Conservation (phyloP, 2,797 vertebrate genomes). For the Sebastolobus altivelis region DNA sequence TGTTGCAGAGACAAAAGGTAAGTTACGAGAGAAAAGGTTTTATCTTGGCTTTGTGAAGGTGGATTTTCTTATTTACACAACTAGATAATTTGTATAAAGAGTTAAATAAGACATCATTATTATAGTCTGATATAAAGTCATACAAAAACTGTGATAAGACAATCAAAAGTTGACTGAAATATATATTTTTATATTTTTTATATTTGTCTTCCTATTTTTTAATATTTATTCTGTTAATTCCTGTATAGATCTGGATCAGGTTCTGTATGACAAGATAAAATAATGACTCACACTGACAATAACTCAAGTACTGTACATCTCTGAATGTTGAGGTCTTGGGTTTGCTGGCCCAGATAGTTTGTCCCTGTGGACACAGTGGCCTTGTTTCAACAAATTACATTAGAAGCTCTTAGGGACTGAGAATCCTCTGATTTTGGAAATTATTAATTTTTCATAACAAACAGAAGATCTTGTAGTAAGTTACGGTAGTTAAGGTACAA, state of each 20-base stretch:
- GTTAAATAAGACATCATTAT: not conserved
- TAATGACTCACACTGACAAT: constrained; percentile 32
- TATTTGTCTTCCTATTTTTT: too few species aligned
- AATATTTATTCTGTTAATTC: not conserved
- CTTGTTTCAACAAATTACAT: constrained; percentile 81
- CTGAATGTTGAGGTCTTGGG: constrained; percentile 42
- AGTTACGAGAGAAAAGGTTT: constrained; percentile 27
- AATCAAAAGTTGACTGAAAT: not conserved
- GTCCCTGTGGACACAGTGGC: constrained; percentile 70
- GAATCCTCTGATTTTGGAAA: constrained; percentile 43
- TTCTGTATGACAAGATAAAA: not conserved
- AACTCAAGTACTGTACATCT: constrained; percentile 51
- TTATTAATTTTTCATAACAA: not conserved
- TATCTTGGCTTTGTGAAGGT: not conserved
- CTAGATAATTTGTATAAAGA: not conserved
- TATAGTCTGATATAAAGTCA: not conserved
- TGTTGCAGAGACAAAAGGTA: constrained; percentile 57
- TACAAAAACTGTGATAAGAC: not conserved
- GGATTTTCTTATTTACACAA: not conserved
- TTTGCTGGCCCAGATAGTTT: constrained; percentile 72
- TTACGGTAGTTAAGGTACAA: not conserved
- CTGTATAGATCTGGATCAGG: not conserved
- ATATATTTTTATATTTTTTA: too few species aligned
- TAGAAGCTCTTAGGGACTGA: constrained; percentile 52
- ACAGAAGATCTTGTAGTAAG: not conserved